A percentile compares a stretch with the other conserved stretches of the same genome.
These are phyloP conservation scores for Noctua janthe DNA, from an alignment of 2,888 invertebrate species.

Conservation along the genomic window DNA sequence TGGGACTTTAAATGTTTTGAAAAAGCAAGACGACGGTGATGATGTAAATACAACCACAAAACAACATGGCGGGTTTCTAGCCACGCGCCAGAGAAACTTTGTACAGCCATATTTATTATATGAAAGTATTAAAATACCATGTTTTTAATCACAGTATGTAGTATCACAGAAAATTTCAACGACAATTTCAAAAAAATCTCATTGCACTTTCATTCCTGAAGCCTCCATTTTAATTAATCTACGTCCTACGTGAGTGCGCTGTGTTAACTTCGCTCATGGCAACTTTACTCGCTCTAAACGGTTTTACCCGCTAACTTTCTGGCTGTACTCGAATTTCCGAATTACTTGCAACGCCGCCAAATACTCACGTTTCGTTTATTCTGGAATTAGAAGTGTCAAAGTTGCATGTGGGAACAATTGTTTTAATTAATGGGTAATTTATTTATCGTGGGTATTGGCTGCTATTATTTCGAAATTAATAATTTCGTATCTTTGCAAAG, in stretches of 20 bases:
- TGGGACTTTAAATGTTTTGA: neutral
- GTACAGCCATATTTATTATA: neutral
- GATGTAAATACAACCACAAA: no score
- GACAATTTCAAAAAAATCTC: neutral
- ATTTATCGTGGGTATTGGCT: neutral
- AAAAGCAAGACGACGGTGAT: neutral
- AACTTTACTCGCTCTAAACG: constrained; percentile 48
- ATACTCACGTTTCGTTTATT: constrained; percentile 14
- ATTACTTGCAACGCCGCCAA: constrained; percentile 34
- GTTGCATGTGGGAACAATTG: constrained; percentile 8
- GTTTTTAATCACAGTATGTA: neutral
- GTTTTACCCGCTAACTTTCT: constrained; percentile 43
- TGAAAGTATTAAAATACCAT: neutral
- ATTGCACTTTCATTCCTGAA: neutral
- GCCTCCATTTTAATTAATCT: constrained; percentile 32
- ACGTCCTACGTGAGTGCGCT: neutral
- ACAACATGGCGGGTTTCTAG: neutral
- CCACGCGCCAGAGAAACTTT: neutral
- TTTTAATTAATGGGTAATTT: neutral
- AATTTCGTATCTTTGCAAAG: neutral
- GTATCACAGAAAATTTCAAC: neutral
- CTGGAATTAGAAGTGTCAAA: constrained; percentile 20
- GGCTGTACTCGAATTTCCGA: constrained; percentile 12
- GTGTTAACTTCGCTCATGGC: constrained; percentile 25
- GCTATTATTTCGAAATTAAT: neutral